Evolutionary conservation across 2,113 vertebrate species (phyloP).

Genomic region (Sinocyclocheilus anophthalmus): DNA sequence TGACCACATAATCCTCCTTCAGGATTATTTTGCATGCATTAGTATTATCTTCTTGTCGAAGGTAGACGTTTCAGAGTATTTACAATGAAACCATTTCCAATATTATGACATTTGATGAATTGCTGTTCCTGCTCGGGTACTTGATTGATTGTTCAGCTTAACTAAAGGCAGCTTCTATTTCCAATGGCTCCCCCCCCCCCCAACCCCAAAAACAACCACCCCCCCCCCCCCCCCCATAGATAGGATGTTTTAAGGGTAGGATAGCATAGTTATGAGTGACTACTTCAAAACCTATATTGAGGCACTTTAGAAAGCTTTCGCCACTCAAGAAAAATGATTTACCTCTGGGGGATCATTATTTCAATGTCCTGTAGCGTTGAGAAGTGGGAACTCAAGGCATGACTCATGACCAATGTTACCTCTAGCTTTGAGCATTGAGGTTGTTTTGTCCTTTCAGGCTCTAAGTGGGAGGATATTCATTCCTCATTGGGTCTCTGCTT

Average conservation of each 20-base stretch:
- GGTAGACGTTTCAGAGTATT: slow-evolving; percentile 17
- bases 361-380: not conserved
- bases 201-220: too few species aligned
- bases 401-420: not conserved
- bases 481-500: slow-evolving; percentile 4
- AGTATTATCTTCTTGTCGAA: slow-evolving; percentile 13
- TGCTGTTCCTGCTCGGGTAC: too few species aligned
- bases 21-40: slow-evolving; percentile 38
- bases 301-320: not conserved
- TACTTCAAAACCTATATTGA: not conserved
- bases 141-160: not conserved
- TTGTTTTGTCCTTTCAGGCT: not conserved
- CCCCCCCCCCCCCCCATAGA: too few species aligned
- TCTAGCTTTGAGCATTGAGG: not conserved
- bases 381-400: not conserved
- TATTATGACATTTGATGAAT: not conserved
- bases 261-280: too few species aligned
- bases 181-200: too few species aligned
- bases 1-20: slow-evolving; percentile 35
- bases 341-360: slow-evolving; percentile 21
- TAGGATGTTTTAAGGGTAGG: not conserved
- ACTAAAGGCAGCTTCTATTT: too few species aligned
- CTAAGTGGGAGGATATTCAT: not conserved
- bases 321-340: too few species aligned
- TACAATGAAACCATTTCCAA: slow-evolving; percentile 3